Conservation (phyloP, 2,113 vertebrate genomes). For the Elaphurus davidianus region DNA sequence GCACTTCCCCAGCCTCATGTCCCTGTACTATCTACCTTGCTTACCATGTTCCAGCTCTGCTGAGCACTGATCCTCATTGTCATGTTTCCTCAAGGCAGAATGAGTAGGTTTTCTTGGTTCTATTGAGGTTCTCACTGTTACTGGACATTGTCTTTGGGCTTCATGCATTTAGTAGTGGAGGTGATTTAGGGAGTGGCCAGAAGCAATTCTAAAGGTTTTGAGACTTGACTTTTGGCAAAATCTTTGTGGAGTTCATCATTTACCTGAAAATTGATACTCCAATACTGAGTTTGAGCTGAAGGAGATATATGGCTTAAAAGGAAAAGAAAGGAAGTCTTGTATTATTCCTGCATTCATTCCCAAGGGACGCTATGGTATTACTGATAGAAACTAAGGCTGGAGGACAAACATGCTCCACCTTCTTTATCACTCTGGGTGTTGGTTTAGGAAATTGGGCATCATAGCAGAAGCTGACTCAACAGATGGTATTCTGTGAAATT, state of each 20-base stretch:
- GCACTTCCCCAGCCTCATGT: background rate
- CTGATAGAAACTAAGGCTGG: constrained; percentile 22
- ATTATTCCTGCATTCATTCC: background rate
- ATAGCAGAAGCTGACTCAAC: background rate
- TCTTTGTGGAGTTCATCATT: background rate
- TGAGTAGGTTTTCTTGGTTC: background rate
- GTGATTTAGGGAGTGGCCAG: background rate
- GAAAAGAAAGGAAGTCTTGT: background rate
- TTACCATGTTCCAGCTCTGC: background rate
- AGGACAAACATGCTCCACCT: background rate
- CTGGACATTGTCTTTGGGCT: background rate
- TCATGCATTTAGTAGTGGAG: background rate
- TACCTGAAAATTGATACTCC: background rate
- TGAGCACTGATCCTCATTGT: background rate
- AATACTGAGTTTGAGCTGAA: background rate
- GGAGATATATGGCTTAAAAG: background rate
- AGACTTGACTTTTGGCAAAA: background rate
- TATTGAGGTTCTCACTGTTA: background rate
- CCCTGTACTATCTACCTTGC: background rate
- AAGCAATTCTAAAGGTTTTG: constrained; percentile 29
- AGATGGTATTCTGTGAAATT: background rate
- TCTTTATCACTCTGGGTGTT: constrained; percentile 30
- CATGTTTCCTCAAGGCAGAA: background rate
- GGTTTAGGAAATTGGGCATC: constrained; percentile 20
- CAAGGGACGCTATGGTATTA: background rate